Evolutionary conservation across 2,888 invertebrate genomes (phyloP), one percentile per base, ranked within the genome.

Genomic region (Dryococelus australis): DNA sequence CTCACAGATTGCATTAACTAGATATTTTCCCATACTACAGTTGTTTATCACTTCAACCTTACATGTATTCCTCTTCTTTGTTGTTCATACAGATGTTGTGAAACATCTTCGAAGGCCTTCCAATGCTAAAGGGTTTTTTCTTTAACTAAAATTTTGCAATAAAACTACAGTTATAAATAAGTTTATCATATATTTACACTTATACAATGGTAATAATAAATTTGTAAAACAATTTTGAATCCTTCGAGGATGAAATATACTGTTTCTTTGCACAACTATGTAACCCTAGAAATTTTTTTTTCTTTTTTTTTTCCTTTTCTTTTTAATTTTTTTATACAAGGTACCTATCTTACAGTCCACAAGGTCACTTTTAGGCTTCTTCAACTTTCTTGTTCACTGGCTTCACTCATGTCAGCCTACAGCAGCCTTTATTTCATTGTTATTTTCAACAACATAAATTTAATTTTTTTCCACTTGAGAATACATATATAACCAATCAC

Each of bases 301-400:
- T 65, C 24, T 51, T 8, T 65, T 65, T 65, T 65, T 65, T 24
- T 91, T 91, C 90, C 90, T 90, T 90, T 90, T 90, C 89, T 91
- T 91, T 90, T 91, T 91, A 92, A 91, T 91, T 90, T 92, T 79
- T 87, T 84, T 87, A 88, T 86, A 87, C 83, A 86, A 92, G 92
- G 92, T 92, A 92, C 92, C 16, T 92, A 91, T 91, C 92, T 91
- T 91, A 35, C 91, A 91, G 91, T 91, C 91, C 91, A 92, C 91
- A 92, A 92, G 92, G 92, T 92, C 92, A 92, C 92, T 92, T 92
- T 91, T 90, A 89, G 90, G 90, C 89, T 89, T 89, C 89, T 89
- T 88, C 89, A 88, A 88, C 89, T 87, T 87, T 87, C 88, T 89
- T 87, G 86, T 65, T 65, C 65, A n/a, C 65, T 65, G 65, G 65